Evolutionary conservation across 1,140 invertebrate species (phyloP), one percentile per base, ranked within the genome.

Genomic region (Penaeus japonicus): DNA sequence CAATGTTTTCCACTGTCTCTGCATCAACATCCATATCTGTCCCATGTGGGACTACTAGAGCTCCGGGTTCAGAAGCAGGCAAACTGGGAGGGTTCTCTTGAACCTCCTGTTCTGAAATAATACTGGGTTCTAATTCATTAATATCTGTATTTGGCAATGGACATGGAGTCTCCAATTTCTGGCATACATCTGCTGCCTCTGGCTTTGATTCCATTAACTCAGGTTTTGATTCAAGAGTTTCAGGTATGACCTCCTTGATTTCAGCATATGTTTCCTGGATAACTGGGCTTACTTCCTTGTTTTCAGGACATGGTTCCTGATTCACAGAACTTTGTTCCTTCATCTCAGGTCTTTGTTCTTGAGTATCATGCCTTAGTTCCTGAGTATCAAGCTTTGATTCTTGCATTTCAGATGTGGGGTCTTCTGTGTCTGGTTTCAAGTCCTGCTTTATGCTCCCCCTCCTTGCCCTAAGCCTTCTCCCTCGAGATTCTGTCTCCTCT

Each of bases 1-100:
- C 89, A 39, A 90, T 90, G 30, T 90, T 87, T 53, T 90, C 89
- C 17, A 90, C 84, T 2, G 89, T 90, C 54, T 90, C 89, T 24
- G 84, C 89, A 70, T 90, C 89, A 22, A 84, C 85, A 30, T 90
- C 89, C 35, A 73, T 47, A 27, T 90, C 89, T 22, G 65, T 84
- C 7, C 85, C 78, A 20, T 87, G 85, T n/a, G 85, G 85, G 1
- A 80, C 78, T 59, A 80, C 85, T 32, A 87, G 30, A 18, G 65
- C 39, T 47, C 57, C 83, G 70, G 65, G 53, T 27, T 65, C 65
- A 59, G 73, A 18, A 35, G 22, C 18, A 32, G 84, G 54, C 27
- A 85, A 55, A 39, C 55, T 85, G 24, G 53, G 20, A 18, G 73
- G 54, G 20, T 30, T 5, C 35, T 53, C 62, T 39, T 35, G 30